Percentiles rank a stretch among this genome's conserved stretches.
Evolutionary conservation across 2,888 invertebrate species (phyloP).

Genomic region (Agriopis leucophaearia): DNA sequence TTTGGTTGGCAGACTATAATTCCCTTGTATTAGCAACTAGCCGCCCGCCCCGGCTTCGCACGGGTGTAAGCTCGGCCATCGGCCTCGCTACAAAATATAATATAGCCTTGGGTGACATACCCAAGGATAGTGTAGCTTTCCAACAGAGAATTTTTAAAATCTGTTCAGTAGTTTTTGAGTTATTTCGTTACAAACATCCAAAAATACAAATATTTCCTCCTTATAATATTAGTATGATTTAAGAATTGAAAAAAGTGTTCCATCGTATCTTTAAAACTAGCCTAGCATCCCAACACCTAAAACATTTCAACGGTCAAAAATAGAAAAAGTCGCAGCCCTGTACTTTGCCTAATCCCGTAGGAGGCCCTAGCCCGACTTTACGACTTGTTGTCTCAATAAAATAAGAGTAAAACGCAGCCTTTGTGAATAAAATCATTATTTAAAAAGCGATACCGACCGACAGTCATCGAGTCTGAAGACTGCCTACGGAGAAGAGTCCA

Average conservation of each 20-base stretch:
- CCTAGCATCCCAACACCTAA: background rate
- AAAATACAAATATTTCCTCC: no score
- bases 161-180: no score
- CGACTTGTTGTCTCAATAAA: conserved; percentile 55
- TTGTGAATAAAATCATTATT: conserved; percentile 58
- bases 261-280: background rate
- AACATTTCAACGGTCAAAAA: background rate
- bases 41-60: no score
- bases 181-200: no score
- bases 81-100: no score
- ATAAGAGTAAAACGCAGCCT: conserved; percentile 52
- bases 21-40: no score
- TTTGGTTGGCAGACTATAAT: no score
- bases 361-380: conserved; percentile 53
- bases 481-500: conserved; percentile 29
- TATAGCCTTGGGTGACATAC: no score
- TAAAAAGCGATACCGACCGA: conserved; percentile 37
- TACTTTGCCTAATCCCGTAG: conserved; percentile 44
- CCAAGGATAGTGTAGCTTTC: no score
- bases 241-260: background rate
- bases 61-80: no score
- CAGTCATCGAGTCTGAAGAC: conserved; percentile 11
- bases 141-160: no score
- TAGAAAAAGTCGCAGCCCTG: conserved; percentile 23
- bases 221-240: no score